Base-by-base conservation (phyloP, 2,113 vertebrate genomes). In the Podarcis raffonei region DNA sequence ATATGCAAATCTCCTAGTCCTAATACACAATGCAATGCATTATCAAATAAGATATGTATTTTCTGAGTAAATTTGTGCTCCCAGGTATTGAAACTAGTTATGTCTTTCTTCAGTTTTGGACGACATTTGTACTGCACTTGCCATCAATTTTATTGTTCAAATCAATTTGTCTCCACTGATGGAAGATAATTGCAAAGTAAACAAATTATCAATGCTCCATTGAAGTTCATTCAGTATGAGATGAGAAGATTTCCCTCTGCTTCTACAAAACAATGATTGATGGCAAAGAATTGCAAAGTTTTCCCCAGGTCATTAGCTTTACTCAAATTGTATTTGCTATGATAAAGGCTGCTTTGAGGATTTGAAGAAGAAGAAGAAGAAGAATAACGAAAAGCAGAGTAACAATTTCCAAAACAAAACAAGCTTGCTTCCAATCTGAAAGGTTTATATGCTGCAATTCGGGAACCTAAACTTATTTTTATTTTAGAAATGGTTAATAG, bases 101-200 rank as follows among this genome's bases (percentile, higher is more conserved):
- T 95, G 94, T 96, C 95, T 95, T 94, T 93, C 89, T 69, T 80
- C 83, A 94, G 91, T 96, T 96, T 93, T 89, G 95, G 93, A 92
- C 93, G 95, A 92, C 92, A 84, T 91, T 94, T 79, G 91, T 92
- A 93, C 96, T 92, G 92, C 95, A 90, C 94, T 93, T 93, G 94
- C 92, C 90, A 85, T 97, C 96, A 96, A 94, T 94, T 97, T 97
- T 97, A 97, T 97, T 91, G 95, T 96, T 97, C 97, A 97, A 98
- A 97, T 98, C 98, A 97, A 98, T 98, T 98, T 98, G 98, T 99
- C 98, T 99, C 98, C 98, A 97, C 97, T 98, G 98, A 98, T 89
- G 96, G 97, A 98, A 99, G 98, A 98, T 98, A 99, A 99, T 98
- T 97, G 98, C 97, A 98, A 98, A 99, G 98, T 98, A 98, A 98